Percentiles rank a stretch among this genome's conserved stretches.
Evolutionary conservation across 1,140 invertebrate genomes (phyloP).

Genomic region (Teleogryllus occipitalis): DNA sequence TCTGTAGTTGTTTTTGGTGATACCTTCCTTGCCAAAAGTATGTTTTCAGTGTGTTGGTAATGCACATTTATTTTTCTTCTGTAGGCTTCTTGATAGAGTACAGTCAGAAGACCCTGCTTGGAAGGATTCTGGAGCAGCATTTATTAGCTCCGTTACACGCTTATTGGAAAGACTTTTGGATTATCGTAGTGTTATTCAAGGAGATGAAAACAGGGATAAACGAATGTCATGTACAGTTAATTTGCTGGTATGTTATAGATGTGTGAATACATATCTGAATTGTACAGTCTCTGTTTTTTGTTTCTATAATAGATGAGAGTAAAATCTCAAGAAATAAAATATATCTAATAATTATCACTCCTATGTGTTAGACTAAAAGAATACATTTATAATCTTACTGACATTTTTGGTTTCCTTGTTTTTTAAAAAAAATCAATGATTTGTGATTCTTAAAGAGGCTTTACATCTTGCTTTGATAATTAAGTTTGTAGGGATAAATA

Average conservation of each 20-base stretch:
- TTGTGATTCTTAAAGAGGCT: not conserved
- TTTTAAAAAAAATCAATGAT: no score
- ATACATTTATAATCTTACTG: not conserved
- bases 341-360: no score
- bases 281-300: no score
- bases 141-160: conserved; percentile 83
- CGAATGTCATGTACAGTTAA: conserved; percentile 97
- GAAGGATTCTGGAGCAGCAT: conserved; percentile 83
- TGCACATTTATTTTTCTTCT: conserved; percentile 24
- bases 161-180: conserved; percentile 82
- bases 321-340: no score
- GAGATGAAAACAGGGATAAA: conserved; percentile 85
- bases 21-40: not conserved
- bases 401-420: no score
- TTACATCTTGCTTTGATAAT: not conserved
- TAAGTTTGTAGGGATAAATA: no score
- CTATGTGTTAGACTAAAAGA: no score
- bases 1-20: not conserved
- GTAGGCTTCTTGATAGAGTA: conserved; percentile 76
- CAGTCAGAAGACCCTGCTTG: conserved; percentile 75
- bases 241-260: conserved; percentile 55
- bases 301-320: no score
- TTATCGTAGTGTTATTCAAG: conserved; percentile 86
- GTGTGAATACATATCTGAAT: not conserved
- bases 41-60: not conserved